Conservation (phyloP, 2,888 invertebrate species). For the Megaustenia siamemsis region DNA sequence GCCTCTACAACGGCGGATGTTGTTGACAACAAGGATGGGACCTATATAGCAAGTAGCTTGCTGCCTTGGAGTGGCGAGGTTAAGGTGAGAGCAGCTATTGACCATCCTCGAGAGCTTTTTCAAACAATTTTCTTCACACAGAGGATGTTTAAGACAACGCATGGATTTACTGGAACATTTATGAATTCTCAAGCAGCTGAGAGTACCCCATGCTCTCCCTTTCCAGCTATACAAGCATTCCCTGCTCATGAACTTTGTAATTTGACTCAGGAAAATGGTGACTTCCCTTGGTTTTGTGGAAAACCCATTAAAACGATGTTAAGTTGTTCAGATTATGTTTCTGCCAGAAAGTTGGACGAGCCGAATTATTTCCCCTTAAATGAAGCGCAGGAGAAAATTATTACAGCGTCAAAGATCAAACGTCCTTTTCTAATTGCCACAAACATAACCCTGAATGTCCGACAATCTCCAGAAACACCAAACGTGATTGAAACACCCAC, state of each 20-base stretch:
- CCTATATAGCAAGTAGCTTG: conserved; percentile 27
- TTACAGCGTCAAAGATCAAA: no score
- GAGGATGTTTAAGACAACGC: conserved; percentile 34
- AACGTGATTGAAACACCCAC: neutral
- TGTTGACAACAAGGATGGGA: conserved; percentile 40
- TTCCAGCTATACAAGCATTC: conserved; percentile 33
- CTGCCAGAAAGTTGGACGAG: no score
- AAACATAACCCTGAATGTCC: no score
- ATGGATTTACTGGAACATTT: conserved; percentile 36
- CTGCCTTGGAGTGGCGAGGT: conserved; percentile 45
- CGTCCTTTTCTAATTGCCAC: no score
- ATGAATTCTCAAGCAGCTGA: conserved; percentile 7
- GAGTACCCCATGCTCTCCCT: conserved; percentile 43
- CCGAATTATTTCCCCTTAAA: no score
- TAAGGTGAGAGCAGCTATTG: conserved; percentile 39
- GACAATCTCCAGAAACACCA: no score
- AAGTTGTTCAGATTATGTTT: no score
- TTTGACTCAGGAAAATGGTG: conserved; percentile 35
- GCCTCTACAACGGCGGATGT: conserved; percentile 45
- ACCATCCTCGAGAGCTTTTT: conserved; percentile 39
- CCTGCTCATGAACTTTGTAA: conserved; percentile 24
- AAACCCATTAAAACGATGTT: conserved; percentile 42
- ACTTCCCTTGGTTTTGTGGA: conserved; percentile 45
- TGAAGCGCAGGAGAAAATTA: no score
- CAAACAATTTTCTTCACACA: conserved; percentile 20